Evolutionary conservation across 2,113 vertebrate species (phyloP).

Genomic region (Colius striatus): DNA sequence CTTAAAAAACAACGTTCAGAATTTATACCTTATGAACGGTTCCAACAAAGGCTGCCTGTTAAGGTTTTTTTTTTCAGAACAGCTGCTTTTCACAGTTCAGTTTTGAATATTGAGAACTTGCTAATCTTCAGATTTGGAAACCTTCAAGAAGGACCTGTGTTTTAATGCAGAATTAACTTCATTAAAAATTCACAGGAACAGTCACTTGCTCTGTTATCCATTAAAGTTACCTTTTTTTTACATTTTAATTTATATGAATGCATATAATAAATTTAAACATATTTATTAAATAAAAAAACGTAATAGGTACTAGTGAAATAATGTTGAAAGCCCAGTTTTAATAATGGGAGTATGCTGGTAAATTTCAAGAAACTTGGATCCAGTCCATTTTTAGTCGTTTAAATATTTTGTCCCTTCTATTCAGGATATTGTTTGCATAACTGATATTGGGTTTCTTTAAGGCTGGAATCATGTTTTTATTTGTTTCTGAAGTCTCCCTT

Average conservation of each 20-base stretch:
- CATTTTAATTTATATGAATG: background rate
- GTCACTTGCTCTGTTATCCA: background rate
- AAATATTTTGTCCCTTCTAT: background rate
- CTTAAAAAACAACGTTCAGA: background rate
- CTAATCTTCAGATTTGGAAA: background rate
- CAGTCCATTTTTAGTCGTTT: background rate
- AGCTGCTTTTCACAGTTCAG: background rate
- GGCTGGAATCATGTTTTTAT: background rate
- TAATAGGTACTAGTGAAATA: background rate
- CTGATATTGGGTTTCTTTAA: background rate
- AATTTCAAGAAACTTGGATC: constrained; percentile 8
- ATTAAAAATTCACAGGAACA: background rate
- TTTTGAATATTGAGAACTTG: background rate
- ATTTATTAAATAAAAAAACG: background rate
- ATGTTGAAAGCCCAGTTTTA: background rate
- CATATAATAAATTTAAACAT: background rate
- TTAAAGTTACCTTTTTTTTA: background rate
- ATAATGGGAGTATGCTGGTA: background rate
- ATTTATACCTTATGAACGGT: background rate
- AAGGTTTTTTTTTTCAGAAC: background rate
- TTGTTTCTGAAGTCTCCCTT: constrained; percentile 18
- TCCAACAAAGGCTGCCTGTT: background rate
- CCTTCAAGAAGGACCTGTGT: background rate
- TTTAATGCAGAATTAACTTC: background rate
- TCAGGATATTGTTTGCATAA: background rate